Conservation (phyloP, 2,113 vertebrate genomes). For the Corydoras maculifer region DNA sequence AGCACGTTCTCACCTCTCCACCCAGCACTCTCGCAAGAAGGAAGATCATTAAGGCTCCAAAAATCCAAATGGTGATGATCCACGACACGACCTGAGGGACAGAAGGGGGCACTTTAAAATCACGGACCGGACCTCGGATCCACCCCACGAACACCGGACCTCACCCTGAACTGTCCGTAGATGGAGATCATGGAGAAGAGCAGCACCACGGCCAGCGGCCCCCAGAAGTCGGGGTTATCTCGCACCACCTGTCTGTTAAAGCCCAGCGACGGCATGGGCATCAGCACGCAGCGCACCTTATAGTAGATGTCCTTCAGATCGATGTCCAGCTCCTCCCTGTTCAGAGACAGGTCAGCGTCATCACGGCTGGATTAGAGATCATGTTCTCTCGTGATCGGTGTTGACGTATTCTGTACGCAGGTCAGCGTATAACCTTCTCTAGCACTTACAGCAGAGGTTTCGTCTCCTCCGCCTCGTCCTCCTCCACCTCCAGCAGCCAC, state of each 20-base stretch:
- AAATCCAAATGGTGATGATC: constrained; percentile 99
- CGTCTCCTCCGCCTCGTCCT: constrained; percentile 86
- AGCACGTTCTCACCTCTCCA: constrained; percentile 77
- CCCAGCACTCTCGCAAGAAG: constrained; percentile 94
- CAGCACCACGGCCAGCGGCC: constrained; percentile 89
- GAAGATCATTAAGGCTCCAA: constrained; percentile 95
- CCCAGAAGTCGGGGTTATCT: constrained; percentile 99
- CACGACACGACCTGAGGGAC: constrained; percentile 87
- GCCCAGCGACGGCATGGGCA: constrained; percentile 96
- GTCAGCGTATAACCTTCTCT: too few species aligned
- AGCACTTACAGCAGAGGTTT: constrained; percentile 89
- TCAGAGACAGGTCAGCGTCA: background rate
- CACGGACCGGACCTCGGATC: background rate
- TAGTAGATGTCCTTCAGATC: constrained; percentile 99
- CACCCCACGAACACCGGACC: constrained; percentile 35
- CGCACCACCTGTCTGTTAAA: constrained; percentile 96
- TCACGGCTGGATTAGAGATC: too few species aligned
- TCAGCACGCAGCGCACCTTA: constrained; percentile 95
- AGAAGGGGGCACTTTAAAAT: background rate
- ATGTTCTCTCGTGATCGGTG: too few species aligned
- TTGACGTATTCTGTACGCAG: too few species aligned
- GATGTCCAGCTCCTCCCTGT: constrained; percentile 91
- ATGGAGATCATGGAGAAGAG: constrained; percentile 99
- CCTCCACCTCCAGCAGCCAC: constrained; percentile 96
- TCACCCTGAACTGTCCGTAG: constrained; percentile 95